Evolutionary conservation across 1,140 invertebrate species (phyloP).

Genomic region (Anastatus disparis): DNA sequence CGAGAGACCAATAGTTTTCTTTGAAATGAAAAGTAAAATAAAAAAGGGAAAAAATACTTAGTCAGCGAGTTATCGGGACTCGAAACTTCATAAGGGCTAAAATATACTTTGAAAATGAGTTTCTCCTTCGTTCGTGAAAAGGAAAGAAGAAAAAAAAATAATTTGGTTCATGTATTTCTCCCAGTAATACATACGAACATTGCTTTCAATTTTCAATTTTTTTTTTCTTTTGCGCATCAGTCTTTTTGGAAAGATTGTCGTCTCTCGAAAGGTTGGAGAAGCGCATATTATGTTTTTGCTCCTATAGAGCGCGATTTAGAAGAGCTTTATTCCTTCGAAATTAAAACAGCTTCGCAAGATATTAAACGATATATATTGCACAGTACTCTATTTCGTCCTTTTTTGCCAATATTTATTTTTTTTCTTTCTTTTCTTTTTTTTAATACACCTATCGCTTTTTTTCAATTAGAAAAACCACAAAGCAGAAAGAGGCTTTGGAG

Average conservation of each 20-base stretch:
- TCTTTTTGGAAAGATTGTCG: not conserved
- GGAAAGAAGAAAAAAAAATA: not conserved
- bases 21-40: not conserved
- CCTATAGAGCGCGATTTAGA: too few species aligned
- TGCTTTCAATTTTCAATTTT: not conserved
- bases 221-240: not conserved
- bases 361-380: not conserved
- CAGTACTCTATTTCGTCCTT: not conserved
- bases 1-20: not conserved
- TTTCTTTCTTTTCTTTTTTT: too few species aligned
- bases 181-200: not conserved
- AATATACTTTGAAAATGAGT: not conserved
- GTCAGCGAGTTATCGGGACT: slow-evolving; percentile 2
- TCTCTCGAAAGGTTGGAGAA: not conserved
- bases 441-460: not conserved
- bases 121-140: not conserved
- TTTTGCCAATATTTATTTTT: not conserved
- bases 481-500: not conserved
- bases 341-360: not conserved
- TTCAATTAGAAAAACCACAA: not conserved
- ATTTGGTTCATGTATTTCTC: not conserved
- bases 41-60: not conserved
- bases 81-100: not conserved
- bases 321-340: not conserved
- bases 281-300: not conserved